phyloP scores from a whole-genome alignment of 2,113 vertebrate genomes.

The Ciconia maguari region DNA sequence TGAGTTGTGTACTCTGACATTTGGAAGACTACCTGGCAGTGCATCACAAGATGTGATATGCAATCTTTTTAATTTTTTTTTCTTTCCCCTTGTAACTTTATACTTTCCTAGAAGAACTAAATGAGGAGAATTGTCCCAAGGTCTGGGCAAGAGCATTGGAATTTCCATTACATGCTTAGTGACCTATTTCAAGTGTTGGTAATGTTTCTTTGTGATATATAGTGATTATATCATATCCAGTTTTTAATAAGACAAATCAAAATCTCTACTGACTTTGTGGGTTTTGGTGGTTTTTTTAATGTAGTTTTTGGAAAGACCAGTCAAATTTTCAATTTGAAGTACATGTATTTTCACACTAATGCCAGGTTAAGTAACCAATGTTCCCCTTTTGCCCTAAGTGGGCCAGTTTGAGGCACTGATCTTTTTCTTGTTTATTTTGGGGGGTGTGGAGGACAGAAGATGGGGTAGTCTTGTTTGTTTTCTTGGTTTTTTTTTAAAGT shows the following conservation, averaged over 20 bases:
- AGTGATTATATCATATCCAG: background rate
- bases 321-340: background rate
- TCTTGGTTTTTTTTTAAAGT: background rate
- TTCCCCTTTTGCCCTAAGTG: rapidly evolving
- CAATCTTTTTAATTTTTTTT: background rate
- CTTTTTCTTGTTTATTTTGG: background rate
- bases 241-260: background rate
- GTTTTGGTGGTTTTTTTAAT: background rate
- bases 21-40: slow-evolving; percentile 50
- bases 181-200: background rate
- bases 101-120: background rate
- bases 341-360: background rate
- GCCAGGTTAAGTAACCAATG: background rate
- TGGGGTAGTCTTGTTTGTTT: background rate
- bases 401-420: background rate
- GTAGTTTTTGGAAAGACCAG: background rate
- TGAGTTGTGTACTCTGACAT: slow-evolving; percentile 35
- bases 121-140: background rate
- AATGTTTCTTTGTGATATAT: background rate
- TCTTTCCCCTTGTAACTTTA: background rate
- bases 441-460: background rate
- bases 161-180: background rate
- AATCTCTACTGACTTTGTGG: background rate
- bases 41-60: background rate
- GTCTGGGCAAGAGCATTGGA: background rate